These are phyloP conservation scores for Parnassius mnemosyne DNA, from an alignment of 2,888 invertebrate genomes.

Conservation along the genomic window DNA sequence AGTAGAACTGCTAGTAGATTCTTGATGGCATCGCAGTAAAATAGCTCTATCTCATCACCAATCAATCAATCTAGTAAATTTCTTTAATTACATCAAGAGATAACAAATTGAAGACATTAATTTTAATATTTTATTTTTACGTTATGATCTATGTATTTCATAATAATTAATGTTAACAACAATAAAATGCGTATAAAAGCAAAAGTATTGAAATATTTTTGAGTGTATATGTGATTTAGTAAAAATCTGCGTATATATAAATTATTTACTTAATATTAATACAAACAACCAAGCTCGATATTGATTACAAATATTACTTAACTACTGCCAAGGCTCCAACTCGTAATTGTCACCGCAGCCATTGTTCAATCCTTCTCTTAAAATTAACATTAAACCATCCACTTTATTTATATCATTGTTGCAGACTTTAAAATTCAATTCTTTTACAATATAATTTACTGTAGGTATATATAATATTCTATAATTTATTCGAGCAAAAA, in stretches of 20 bases:
- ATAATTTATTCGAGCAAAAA: constrained; percentile 1
- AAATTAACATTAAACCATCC: neutral
- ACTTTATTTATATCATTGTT: neutral
- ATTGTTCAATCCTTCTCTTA: neutral
- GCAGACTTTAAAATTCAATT: neutral
- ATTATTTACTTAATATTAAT: constrained; percentile 11
- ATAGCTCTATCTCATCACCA: too few species aligned
- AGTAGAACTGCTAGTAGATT: too few species aligned
- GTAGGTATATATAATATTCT: neutral
- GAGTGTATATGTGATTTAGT: constrained; percentile 18
- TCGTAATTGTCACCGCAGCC: constrained; percentile 3
- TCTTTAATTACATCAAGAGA: too few species aligned
- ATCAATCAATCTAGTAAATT: too few species aligned
- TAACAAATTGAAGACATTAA: neutral
- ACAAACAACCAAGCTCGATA: constrained; percentile 15
- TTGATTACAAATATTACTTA: constrained; percentile 1
- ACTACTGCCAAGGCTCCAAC: constrained; percentile 2
- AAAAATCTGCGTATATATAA: constrained; percentile 12
- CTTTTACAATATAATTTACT: neutral
- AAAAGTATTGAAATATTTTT: constrained; percentile 9
- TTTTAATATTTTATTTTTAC: neutral
- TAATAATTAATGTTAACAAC: constrained; percentile 3
- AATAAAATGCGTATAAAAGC: constrained; percentile 6
- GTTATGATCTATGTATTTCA: neutral
- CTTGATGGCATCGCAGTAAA: too few species aligned